Evolutionary conservation across 2,888 invertebrate species (phyloP).

Genomic region (Petrophora chlorosata): DNA sequence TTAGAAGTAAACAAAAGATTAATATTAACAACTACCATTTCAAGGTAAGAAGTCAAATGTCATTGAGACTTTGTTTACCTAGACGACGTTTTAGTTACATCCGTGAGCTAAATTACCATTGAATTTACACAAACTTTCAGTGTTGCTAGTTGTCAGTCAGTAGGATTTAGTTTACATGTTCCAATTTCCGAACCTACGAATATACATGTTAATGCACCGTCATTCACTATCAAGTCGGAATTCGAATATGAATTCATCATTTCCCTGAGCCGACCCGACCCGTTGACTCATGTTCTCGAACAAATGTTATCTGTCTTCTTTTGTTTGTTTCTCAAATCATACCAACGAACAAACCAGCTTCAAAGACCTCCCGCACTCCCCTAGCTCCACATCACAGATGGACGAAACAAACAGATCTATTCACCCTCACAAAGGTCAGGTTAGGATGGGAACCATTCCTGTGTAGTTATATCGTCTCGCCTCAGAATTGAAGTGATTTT

Average conservation of each 20-base stretch:
- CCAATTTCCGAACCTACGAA: constrained; percentile 12
- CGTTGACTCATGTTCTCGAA: constrained; percentile 75
- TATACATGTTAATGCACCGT: constrained; percentile 17
- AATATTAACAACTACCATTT: too few species aligned
- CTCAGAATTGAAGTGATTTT: constrained; percentile 50
- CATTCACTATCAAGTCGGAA: constrained; percentile 23
- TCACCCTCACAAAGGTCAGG: constrained; percentile 40
- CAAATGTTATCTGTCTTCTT: constrained; percentile 81
- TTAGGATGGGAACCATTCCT: constrained; percentile 52
- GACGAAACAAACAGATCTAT: constrained; percentile 27
- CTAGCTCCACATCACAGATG: constrained; percentile 15
- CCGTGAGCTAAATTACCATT: too few species aligned
- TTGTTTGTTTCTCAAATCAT: constrained; percentile 79
- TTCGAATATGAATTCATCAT: constrained; percentile 45
- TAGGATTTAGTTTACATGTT: constrained; percentile 2
- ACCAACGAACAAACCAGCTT: constrained; percentile 41
- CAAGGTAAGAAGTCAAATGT: too few species aligned
- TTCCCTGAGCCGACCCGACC: constrained; percentile 47
- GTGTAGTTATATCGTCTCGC: constrained; percentile 57
- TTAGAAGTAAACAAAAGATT: too few species aligned
- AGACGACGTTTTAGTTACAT: too few species aligned
- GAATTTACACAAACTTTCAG: neutral
- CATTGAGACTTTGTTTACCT: too few species aligned
- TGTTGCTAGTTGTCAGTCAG: too few species aligned
- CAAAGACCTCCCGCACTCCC: constrained; percentile 41